A percentile compares a stretch with the other conserved stretches of the same genome.
phyloP scores from a whole-genome alignment of 2,888 invertebrate species.

The Drosophila anceps region DNA sequence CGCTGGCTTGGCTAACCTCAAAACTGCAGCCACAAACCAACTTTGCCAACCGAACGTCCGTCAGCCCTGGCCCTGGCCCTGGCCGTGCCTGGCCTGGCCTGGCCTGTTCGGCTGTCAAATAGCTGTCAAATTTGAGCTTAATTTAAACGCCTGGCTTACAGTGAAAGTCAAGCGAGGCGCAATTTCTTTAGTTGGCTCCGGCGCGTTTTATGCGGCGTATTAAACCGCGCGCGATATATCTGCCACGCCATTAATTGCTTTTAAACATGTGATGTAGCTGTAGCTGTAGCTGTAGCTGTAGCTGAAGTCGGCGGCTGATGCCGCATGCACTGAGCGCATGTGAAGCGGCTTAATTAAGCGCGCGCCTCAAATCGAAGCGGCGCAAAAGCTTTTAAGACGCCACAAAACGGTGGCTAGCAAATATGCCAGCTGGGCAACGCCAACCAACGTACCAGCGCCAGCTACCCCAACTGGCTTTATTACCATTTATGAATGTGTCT shows the following conservation, averaged over 20 bases:
- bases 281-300: background rate
- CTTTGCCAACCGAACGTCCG: background rate
- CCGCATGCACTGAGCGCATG: slow-evolving; percentile 16
- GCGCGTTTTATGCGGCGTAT: slow-evolving; percentile 39
- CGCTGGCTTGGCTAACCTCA: slow-evolving; percentile 36
- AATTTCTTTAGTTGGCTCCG: slow-evolving; percentile 25
- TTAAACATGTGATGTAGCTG: slow-evolving; percentile 18
- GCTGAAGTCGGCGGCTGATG: too few species aligned
- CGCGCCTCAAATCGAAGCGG: slow-evolving; percentile 47
- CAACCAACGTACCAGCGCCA: background rate
- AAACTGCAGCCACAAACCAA: slow-evolving; percentile 45
- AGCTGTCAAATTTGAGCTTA: slow-evolving; percentile 73
- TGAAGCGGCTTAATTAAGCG: slow-evolving; percentile 43
- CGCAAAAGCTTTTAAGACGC: slow-evolving; percentile 42
- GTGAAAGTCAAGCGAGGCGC: slow-evolving; percentile 33
- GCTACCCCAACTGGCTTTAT: slow-evolving; percentile 30
- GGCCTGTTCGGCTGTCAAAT: slow-evolving; percentile 56
- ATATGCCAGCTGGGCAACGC: slow-evolving; percentile 20
- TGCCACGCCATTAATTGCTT: slow-evolving; percentile 34
- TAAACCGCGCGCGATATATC: slow-evolving; percentile 13
- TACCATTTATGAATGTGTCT: slow-evolving; percentile 27
- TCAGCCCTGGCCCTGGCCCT: background rate
- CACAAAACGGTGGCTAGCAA: slow-evolving; percentile 30
- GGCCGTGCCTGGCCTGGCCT: background rate
- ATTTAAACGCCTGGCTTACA: slow-evolving; percentile 58